These are phyloP conservation scores for Noctua comes DNA, from an alignment of 2,888 invertebrate species.

Conservation along the genomic window DNA sequence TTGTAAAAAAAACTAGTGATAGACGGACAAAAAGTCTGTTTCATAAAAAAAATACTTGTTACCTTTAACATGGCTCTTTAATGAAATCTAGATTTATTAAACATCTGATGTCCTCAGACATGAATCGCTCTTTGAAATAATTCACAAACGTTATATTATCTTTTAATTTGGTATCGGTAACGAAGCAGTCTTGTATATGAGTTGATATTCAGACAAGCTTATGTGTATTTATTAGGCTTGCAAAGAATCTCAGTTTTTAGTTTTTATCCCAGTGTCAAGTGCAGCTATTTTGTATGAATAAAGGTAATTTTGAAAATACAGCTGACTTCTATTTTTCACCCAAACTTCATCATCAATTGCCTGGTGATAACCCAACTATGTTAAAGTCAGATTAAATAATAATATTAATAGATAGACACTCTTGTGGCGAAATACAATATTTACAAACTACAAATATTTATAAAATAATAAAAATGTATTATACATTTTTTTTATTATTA, in stretches of 20 bases:
- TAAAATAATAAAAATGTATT: too few species aligned
- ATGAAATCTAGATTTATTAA: neutral
- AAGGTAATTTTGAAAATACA: constrained; percentile 28
- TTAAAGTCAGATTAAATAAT: neutral
- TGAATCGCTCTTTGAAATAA: neutral
- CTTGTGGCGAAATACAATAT: too few species aligned
- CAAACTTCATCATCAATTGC: neutral
- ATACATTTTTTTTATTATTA: too few species aligned
- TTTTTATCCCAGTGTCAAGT: constrained; percentile 35
- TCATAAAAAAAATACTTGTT: neutral
- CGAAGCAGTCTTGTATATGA: constrained; percentile 1
- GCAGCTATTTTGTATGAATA: constrained; percentile 56
- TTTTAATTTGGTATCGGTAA: neutral
- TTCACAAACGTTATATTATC: neutral
- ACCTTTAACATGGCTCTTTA: neutral
- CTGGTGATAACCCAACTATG: neutral
- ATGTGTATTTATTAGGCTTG: constrained; percentile 20
- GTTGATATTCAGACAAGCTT: constrained; percentile 2
- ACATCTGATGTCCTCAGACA: neutral
- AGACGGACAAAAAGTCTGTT: neutral
- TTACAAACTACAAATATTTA: too few species aligned
- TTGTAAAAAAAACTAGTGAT: neutral
- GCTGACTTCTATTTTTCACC: neutral
- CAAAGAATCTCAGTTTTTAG: constrained; percentile 50
- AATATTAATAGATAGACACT: too few species aligned